Percentiles rank a stretch among this genome's conserved stretches.
These are phyloP conservation scores for Anas platyrhynchos DNA, from an alignment of 2,113 vertebrate species.

Conservation along the genomic window DNA sequence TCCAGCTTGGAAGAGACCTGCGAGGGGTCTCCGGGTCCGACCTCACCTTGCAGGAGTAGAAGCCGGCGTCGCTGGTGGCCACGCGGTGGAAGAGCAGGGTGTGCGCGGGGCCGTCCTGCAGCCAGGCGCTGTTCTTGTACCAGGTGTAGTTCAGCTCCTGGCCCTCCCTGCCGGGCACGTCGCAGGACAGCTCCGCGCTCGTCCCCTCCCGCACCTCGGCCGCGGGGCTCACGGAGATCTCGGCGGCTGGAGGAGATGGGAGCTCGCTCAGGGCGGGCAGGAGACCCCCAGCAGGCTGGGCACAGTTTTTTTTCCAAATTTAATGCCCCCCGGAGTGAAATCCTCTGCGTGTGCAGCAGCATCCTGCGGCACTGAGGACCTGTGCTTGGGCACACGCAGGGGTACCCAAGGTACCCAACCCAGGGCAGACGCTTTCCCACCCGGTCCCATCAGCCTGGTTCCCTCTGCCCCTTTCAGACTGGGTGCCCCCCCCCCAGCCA, in stretches of 20 bases:
- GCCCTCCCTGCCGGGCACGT: slow-evolving; percentile 22
- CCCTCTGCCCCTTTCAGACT: too few species aligned
- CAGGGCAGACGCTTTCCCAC: too few species aligned
- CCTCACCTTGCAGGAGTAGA: slow-evolving; percentile 72
- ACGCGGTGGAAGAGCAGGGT: neutral
- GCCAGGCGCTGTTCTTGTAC: slow-evolving; percentile 70
- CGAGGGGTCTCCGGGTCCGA: too few species aligned
- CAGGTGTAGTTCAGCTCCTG: slow-evolving; percentile 70
- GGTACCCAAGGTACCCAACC: too few species aligned
- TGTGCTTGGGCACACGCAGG: too few species aligned
- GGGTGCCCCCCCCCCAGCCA: neutral
- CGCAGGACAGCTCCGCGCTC: slow-evolving; percentile 63
- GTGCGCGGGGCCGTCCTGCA: neutral
- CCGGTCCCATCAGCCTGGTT: too few species aligned
- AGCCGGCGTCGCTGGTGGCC: slow-evolving; percentile 24
- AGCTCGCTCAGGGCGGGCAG: rapidly evolving
- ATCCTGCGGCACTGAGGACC: too few species aligned
- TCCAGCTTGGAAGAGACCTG: too few species aligned
- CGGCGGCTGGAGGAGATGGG: slow-evolving; percentile 17
- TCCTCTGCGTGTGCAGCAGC: too few species aligned
- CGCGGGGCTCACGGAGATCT: slow-evolving; percentile 37
- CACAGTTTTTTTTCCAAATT: too few species aligned
- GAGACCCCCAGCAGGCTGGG: too few species aligned
- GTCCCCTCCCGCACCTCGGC: slow-evolving; percentile 65
- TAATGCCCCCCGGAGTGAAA: too few species aligned